Evolutionary conservation across 2,113 vertebrate genomes (phyloP).

Genomic region (Sapajus apella): DNA sequence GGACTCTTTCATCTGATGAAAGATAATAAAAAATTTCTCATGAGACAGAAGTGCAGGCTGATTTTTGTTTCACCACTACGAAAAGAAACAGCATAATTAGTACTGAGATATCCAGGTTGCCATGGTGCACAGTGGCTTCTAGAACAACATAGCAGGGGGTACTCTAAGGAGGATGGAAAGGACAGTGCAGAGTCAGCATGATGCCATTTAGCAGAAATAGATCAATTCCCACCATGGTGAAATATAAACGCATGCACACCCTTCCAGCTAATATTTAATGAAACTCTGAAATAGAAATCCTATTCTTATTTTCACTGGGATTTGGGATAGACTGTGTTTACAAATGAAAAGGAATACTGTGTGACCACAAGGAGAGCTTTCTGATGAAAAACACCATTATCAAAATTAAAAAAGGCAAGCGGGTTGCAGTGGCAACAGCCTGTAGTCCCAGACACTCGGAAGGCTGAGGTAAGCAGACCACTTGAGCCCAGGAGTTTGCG

Average conservation of each 20-base stretch:
- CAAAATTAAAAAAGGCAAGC: background rate
- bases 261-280: slow-evolving; percentile 1
- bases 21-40: background rate
- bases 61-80: background rate
- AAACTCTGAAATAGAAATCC: background rate
- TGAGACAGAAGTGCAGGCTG: background rate
- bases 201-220: background rate
- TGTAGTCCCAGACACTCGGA: background rate
- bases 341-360: background rate
- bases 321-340: background rate
- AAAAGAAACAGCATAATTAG: background rate
- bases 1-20: slow-evolving; percentile 35
- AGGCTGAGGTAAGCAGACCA: background rate
- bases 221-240: background rate
- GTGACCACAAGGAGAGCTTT: background rate
- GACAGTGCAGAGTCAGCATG: background rate
- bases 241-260: background rate
- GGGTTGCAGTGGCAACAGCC: background rate
- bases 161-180: background rate
- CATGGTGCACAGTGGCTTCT: background rate
- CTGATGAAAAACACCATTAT: slow-evolving; percentile 27
- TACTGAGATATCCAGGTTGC: background rate
- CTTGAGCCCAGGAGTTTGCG: background rate
- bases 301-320: slow-evolving; percentile 5
- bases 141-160: background rate